Evolutionary conservation across 1,140 invertebrate genomes (phyloP).

Genomic region (Drosophila serrata): DNA sequence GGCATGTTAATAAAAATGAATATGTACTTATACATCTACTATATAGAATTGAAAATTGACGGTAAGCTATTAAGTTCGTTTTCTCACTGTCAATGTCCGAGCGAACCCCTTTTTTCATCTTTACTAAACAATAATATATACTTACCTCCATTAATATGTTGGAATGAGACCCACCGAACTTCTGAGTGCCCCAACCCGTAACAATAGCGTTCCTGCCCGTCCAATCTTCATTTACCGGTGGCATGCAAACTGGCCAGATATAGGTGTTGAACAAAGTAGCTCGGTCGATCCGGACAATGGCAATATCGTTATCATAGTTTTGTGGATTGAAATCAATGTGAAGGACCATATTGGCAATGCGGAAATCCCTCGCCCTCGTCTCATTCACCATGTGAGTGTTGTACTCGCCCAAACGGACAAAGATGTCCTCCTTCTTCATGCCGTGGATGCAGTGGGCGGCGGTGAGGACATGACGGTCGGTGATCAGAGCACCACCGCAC

Average conservation of each 20-base stretch:
- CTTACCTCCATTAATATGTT: constrained; percentile 90
- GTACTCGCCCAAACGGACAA: constrained; percentile 92
- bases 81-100: neutral
- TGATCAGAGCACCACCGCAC: constrained; percentile 93
- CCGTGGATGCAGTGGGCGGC: constrained; percentile 92
- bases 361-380: constrained; percentile 88
- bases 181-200: constrained; percentile 91
- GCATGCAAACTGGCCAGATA: constrained; percentile 94
- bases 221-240: constrained; percentile 88
- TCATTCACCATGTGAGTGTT: constrained; percentile 89
- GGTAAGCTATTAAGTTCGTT: neutral
- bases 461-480: constrained; percentile 91
- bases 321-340: constrained; percentile 88
- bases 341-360: constrained; percentile 87
- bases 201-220: constrained; percentile 89
- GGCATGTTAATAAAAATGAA: neutral
- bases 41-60: neutral
- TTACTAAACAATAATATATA: neutral
- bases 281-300: constrained; percentile 90
- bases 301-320: constrained; percentile 92
- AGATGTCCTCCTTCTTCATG: constrained; percentile 88
- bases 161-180: constrained; percentile 89
- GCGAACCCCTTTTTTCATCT: neutral
- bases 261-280: constrained; percentile 91
- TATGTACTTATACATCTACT: neutral